Base-by-base conservation (phyloP, 1,140 invertebrate species). In the Antheraea mylitta region DNA sequence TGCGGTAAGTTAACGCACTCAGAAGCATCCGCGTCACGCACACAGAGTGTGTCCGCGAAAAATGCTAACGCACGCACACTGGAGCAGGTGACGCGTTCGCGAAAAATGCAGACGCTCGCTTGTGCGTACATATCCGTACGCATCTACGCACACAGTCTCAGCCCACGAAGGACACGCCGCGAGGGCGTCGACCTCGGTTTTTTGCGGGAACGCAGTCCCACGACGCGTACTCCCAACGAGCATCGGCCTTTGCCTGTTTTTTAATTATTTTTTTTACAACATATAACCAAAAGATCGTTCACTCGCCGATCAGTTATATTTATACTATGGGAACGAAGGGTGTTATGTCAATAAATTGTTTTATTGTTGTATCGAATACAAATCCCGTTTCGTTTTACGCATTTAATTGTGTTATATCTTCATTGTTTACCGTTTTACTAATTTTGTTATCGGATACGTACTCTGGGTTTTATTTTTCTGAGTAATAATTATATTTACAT, bases 141-240 rank as follows among this genome's bases (percentile, higher is more conserved):
- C 87, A 82, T 53, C 77, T 16, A 69, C 64, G 83, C 86, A 81
- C 83, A 82, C 89, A 81, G 73, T 73, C 64, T 30, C 66, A 68
- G 71, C 62, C 68, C 48, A 69, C 89, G 89, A 91, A 91, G 89
- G 89, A 90, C 89, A 91, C 87, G 86, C 80, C 77, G 85, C 79
- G 79, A 78, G 86, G 81, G 86, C 83, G 77, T 83, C 81, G 81
- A 90, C 89, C 89, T 81, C 78, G 67, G 81, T 87, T 91, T 91
- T 91, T 91, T 90, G 85, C 88, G 82, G 82, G 80, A 72, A 80
- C 79, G 82, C 16, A 79, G 77, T 73, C 83, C 82, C 85, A 84
- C 83, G 79, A 77, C 77, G 87, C 79, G 7, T 86, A 77, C 73
- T 75, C 71, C 76, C 83, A 71, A 69, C 82, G 86, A 79, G 81